Evolutionary conservation across 1,140 invertebrate genomes (phyloP).

Genomic region (Spodoptera frugiperda): DNA sequence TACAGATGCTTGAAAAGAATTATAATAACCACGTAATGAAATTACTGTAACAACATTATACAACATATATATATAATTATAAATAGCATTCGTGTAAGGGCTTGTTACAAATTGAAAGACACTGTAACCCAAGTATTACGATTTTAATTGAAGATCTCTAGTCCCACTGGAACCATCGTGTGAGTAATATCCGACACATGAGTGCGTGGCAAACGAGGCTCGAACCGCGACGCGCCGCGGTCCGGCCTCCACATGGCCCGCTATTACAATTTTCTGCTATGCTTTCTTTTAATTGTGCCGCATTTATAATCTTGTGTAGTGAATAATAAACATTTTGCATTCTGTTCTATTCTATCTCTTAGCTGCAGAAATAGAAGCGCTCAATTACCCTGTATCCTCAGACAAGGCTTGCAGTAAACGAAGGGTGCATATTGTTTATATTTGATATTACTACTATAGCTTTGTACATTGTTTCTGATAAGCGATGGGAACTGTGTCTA

Average conservation of each 20-base stretch:
- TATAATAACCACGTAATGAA: slow-evolving; percentile 84
- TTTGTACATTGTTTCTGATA: slow-evolving; percentile 87
- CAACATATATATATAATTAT: slow-evolving; percentile 80
- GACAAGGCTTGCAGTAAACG: slow-evolving; percentile 86
- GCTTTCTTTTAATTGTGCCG: slow-evolving; percentile 80
- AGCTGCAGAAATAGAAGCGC: slow-evolving; percentile 85
- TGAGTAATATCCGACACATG: slow-evolving; percentile 68
- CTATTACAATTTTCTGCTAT: slow-evolving; percentile 74
- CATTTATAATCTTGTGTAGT: slow-evolving; percentile 83
- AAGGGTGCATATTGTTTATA: slow-evolving; percentile 87
- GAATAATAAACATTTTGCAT: slow-evolving; percentile 83
- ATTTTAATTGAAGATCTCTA: slow-evolving; percentile 85
- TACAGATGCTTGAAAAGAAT: slow-evolving; percentile 80
- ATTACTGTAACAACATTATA: slow-evolving; percentile 85
- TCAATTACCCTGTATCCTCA: slow-evolving; percentile 85
- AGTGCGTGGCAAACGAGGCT: slow-evolving; percentile 47
- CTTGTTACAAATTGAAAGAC: slow-evolving; percentile 84
- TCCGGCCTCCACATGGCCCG: slow-evolving; percentile 50
- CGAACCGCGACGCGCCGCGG: slow-evolving; percentile 47
- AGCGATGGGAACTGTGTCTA: slow-evolving; percentile 87
- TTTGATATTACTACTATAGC: slow-evolving; percentile 87
- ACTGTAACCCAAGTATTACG: slow-evolving; percentile 83
- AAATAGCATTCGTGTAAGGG: slow-evolving; percentile 86
- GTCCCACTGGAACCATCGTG: slow-evolving; percentile 86
- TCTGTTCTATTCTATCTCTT: slow-evolving; percentile 81